Conservation (phyloP, 2,888 invertebrate genomes). For the Dromius quadrimaculatus region DNA sequence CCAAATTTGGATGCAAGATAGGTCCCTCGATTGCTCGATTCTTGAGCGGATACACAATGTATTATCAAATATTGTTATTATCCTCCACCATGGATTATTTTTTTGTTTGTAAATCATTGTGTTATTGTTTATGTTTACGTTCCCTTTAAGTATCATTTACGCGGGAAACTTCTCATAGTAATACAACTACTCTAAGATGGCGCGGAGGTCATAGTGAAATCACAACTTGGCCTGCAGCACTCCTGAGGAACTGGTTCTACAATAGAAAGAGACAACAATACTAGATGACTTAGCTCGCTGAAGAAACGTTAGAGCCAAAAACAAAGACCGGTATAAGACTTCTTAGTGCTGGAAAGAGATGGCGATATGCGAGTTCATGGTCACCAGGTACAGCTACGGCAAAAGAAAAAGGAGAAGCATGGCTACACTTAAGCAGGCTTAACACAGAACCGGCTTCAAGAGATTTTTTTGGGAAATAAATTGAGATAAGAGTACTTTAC, state of each 20-base stretch:
- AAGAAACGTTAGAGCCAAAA: conserved; percentile 16
- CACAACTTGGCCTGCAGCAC: conserved; percentile 33
- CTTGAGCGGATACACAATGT: too few species aligned
- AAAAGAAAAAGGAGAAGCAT: conserved; percentile 5
- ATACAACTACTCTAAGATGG: conserved; percentile 45
- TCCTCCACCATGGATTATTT: too few species aligned
- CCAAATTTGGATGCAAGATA: too few species aligned
- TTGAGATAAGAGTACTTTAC: too few species aligned
- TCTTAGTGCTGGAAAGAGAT: conserved; percentile 9
- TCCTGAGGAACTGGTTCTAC: conserved; percentile 34
- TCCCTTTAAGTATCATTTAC: too few species aligned
- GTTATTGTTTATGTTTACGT: neutral
- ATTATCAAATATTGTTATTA: too few species aligned
- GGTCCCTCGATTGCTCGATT: too few species aligned
- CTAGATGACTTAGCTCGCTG: conserved; percentile 36
- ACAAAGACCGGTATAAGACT: conserved; percentile 7
- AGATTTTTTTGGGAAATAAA: too few species aligned
- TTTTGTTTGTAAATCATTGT: neutral
- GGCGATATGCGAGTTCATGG: conserved; percentile 40
- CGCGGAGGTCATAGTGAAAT: conserved; percentile 48
- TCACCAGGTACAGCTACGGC: conserved; percentile 43
- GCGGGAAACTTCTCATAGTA: conserved; percentile 41
- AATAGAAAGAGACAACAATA: conserved; percentile 27
- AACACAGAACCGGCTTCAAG: conserved; percentile 9
- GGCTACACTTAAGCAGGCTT: conserved; percentile 28